These are phyloP conservation scores for Physella acuta DNA, from an alignment of 1,140 invertebrate species.

Conservation along the genomic window DNA sequence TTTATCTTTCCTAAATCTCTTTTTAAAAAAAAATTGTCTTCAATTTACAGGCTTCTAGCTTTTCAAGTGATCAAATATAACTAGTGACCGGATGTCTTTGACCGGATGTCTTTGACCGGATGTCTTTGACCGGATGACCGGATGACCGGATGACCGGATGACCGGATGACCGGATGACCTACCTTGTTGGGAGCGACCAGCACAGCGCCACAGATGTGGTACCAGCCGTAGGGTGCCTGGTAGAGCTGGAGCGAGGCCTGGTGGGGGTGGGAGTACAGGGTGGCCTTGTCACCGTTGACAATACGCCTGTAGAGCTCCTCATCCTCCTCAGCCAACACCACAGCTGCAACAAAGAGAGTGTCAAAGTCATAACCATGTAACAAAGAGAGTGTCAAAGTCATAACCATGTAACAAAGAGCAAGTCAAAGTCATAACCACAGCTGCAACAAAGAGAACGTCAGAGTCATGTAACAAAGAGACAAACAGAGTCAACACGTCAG, in stretches of 20 bases:
- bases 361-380: no score
- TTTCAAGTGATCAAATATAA: not conserved
- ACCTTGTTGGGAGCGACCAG: slow-evolving; percentile 5
- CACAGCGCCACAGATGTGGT: slow-evolving; percentile 15
- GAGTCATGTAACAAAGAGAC: no score
- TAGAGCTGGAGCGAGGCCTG: slow-evolving; percentile 6
- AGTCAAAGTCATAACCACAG: no score
- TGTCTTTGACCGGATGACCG: not conserved
- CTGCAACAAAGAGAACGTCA: no score
- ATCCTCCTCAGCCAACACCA: not conserved
- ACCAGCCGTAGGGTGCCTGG: not conserved
- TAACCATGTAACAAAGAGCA: no score
- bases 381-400: no score
- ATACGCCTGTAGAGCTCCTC: not conserved
- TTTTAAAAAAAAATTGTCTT: not conserved
- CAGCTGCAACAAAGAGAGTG: no score
- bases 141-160: not conserved
- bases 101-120: not conserved
- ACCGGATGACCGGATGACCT: not conserved
- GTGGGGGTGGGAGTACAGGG: slow-evolving; percentile 15
- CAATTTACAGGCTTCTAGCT: not conserved
- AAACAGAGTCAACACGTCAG: no score
- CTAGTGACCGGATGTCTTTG: not conserved
- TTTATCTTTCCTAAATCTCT: no score
- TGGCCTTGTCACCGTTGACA: not conserved